Base-by-base conservation (phyloP, 1,140 invertebrate species). In the Panulirus ornatus region DNA sequence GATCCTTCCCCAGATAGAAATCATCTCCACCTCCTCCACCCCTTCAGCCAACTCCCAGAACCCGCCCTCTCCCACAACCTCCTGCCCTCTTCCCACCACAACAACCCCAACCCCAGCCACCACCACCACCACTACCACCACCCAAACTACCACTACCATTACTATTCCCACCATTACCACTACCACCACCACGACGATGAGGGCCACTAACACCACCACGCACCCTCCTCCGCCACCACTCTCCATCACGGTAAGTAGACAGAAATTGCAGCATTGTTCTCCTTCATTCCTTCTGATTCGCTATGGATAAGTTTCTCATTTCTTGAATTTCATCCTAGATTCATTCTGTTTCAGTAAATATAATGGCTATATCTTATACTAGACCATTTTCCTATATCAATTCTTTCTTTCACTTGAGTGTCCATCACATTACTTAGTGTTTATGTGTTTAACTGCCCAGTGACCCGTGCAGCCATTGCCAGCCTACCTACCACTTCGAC, bases 191-290 rank as follows among this genome's bases (percentile, higher is more conserved):
- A 8, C 38, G 0, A 22, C 63, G 22, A 47, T 40, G 38, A 16
- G 0, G 14, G 8, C 66, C n/a, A 79, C 76, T 1, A n/a, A 27
- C 63, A 47, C 34, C 40, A 11, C 51, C 11, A 71, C 36, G 30
- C 40, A 38, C 1, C 44, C 75, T 16, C 75, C 75, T n/a, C 85
- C 58, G 11, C 30, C 42, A 16, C 63, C 81, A 3, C 81, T 88
- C 11, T 47, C 85, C 1, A 88, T 88, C 9, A 88, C 58, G n/a
- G 85, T 88, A 38, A 88, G 75, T 44, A 34, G 0, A 27, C n/a
- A n/a, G n/a, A n/a, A n/a, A n/a, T n/a, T n/a, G n/a, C n/a, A n/a
- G n/a, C n/a, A n/a, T n/a, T n/a, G n/a, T n/a, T n/a, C n/a, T n/a
- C n/a, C n/a, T n/a, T n/a, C n/a, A n/a, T n/a, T n/a, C n/a, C n/a